Evolutionary conservation across 2,797 vertebrate species (phyloP), one percentile per base, ranked within the genome.

Genomic region (Xiphorhynchus erythropygius): DNA sequence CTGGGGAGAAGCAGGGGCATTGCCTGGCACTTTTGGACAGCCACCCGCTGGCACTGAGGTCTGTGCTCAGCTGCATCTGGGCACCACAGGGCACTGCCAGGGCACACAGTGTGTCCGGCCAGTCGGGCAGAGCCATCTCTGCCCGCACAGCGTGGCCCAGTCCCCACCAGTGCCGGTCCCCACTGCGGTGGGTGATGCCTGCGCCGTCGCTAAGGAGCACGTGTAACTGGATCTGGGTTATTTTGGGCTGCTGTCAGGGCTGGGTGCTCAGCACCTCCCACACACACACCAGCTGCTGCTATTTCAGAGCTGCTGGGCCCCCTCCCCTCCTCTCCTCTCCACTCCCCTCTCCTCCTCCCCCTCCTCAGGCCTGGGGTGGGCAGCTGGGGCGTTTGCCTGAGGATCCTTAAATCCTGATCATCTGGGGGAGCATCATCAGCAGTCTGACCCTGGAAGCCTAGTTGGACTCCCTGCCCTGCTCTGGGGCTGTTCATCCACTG

Each of bases 211-310:
- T 95, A 96, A 93, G 96, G 91, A 80, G 96, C 94, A 87, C 93
- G 96, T 97, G 97, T 97, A 96, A 96, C 97, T 97, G 96, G 97
- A 98, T 97, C 96, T 91, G 93, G 97, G 97, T 97, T 98, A 98
- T 98, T 98, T 98, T 98, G 96, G 97, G 97, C 97, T 97, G 97
- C 96, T 97, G 97, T 97, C 97, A 97, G 97, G 97, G 96, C 97
- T 96, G 95, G 96, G 97, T 96, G 91, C 94, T 97, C 97, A 97
- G 97, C 93, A 97, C 97, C 96, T 97, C 97, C 98, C 96, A 95
- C 97, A 97, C 96, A 82, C 95, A 62, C 97, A 96, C 97, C 97
- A 97, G 96, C 90, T 64, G 86, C 96, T 95, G 94, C 97, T 98
- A 97, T 97, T 97, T 96, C 71, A 4, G 97, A 97, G 96, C 94